A percentile compares a stretch with the other conserved stretches of the same genome.
Conservation (phyloP, 1,140 invertebrate species). For the Drosophila neocordata region DNA sequence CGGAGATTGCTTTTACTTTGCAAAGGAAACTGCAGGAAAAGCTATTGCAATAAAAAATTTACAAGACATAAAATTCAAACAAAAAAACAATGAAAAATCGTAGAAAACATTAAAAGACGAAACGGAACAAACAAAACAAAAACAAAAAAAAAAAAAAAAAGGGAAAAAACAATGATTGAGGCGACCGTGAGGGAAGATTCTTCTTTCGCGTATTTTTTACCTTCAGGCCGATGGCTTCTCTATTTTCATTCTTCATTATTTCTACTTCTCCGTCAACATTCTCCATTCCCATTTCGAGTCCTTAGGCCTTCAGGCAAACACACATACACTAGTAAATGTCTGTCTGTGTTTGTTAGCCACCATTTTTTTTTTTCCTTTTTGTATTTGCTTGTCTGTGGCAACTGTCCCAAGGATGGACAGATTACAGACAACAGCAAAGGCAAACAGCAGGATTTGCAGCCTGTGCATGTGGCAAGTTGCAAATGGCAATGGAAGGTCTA, state of each 20-base stretch:
- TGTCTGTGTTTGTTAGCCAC: no score
- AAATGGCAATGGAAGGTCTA: neutral
- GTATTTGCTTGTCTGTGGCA: neutral
- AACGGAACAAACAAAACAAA: neutral
- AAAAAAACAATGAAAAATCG: neutral
- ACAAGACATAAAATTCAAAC: neutral
- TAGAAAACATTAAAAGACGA: neutral
- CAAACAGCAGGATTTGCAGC: neutral
- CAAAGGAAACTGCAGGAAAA: neutral
- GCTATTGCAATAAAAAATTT: neutral
- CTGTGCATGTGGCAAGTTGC: neutral
- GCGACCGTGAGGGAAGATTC: neutral
- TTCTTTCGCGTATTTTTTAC: slow-evolving; percentile 1
- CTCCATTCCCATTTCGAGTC: neutral
- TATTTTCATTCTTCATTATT: neutral
- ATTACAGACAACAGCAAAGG: neutral
- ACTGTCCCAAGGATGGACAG: neutral
- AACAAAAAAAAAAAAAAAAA: neutral
- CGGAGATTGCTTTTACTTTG: no score
- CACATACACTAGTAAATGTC: neutral
- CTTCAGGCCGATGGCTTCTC: neutral
- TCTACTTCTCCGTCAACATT: neutral
- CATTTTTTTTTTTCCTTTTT: neutral
- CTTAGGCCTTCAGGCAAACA: neutral
- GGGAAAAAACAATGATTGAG: neutral